Base-by-base conservation (phyloP, 2,888 invertebrate genomes). In the Stramonita haemastoma region DNA sequence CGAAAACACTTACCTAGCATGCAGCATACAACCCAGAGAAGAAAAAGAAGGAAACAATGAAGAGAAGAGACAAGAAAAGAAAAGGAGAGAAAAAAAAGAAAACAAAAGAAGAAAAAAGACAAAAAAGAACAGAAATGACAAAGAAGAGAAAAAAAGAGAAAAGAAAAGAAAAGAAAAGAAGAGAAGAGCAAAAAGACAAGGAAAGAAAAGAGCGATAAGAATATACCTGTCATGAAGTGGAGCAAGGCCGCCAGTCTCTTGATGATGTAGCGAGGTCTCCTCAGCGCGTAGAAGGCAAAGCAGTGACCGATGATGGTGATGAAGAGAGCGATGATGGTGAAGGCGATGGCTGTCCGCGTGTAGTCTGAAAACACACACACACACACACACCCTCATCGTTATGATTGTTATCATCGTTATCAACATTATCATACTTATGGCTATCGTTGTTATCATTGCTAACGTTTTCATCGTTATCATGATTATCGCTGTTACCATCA, bases 261-360 rank as follows among this genome's bases (percentile, higher is more conserved):
- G 96, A 98, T 98, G 97, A 98, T 98, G 95, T 98, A 98, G 8
- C 98, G 97, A 5, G 98, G 98, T 95, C 98, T 98, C 92, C 97
- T 97, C 95, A 98, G 98, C 29, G 98, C 98, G 95, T 98, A 98
- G 91, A 97, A 97, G 13, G 98, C 98, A 96, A 98, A 98, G 1
- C 97, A 97, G 88, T 98, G 97, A 0, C 98, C 98, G 97, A 98
- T 97, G 83, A 97, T 96, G 97, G 98, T 98, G 81, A 98, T 97
- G 92, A 98, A 97, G 90, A 98, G 95, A 91, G 98, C 98, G 94
- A 98, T 98, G 92, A 98, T 97, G 84, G 98, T 98, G 95, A 98
- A 98, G 0, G 98, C 98, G 66, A 98, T 97, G 96, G 98, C 97
- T 11, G 98, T 98, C 89, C 98, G 97, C 88, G 97, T 97, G 95